Conservation (phyloP, 2,888 invertebrate genomes). For the Drosophila picticornis region DNA sequence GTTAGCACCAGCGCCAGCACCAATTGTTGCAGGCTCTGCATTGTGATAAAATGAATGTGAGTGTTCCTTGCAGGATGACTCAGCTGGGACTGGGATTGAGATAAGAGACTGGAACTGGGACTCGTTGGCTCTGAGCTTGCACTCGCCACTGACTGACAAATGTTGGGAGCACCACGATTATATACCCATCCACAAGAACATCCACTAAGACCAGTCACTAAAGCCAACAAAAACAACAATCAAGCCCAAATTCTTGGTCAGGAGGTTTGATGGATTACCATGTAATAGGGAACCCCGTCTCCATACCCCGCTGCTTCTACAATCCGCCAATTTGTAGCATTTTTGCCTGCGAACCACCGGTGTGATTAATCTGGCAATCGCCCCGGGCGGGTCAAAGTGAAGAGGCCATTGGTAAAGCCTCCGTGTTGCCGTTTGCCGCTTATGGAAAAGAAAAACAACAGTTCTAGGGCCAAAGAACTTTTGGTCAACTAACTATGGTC, state of each 20-base stretch:
- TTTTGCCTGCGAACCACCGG: constrained; percentile 1
- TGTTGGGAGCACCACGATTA: constrained; percentile 49
- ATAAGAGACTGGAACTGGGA: constrained; percentile 17
- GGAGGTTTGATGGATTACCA: constrained; percentile 54
- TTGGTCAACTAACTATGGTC: neutral
- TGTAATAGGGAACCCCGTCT: constrained; percentile 13
- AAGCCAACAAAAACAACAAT: constrained; percentile 13
- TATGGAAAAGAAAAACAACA: constrained; percentile 12
- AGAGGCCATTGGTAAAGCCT: constrained; percentile 36
- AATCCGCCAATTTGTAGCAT: neutral
- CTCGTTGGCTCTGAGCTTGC: constrained; percentile 67
- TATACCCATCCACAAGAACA: constrained; percentile 56
- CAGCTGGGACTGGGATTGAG: constrained; percentile 3
- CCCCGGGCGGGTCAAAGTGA: constrained; percentile 59
- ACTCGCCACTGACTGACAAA: constrained; percentile 73
- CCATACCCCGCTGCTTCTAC: neutral
- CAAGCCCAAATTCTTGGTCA: constrained; percentile 23
- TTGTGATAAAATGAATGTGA: constrained; percentile 19
- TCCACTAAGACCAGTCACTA: constrained; percentile 6
- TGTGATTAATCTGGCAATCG: constrained; percentile 48
- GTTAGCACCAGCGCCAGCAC: constrained; percentile 59
- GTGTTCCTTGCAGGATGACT: constrained; percentile 30
- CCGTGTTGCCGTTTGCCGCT: constrained; percentile 19
- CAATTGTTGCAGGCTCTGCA: constrained; percentile 57
- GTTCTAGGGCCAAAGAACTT: neutral